A percentile compares a stretch with the other conserved stretches of the same genome.
phyloP scores from a whole-genome alignment of 2,113 vertebrate species.

The Pelecanus crispus region DNA sequence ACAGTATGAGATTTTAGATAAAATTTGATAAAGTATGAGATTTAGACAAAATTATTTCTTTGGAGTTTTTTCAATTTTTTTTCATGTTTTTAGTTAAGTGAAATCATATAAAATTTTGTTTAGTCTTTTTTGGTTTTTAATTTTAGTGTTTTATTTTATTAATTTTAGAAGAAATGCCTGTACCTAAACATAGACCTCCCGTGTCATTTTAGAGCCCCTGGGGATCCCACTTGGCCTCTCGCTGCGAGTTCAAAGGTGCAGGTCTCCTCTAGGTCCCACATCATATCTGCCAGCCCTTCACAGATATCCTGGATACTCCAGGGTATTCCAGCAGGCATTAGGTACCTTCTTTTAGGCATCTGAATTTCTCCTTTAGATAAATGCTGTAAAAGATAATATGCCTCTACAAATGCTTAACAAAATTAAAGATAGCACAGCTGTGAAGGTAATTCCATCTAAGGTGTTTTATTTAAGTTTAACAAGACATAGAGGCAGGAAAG shows the following conservation, averaged over 20 bases:
- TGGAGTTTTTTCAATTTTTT: background rate
- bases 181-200: background rate
- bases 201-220: background rate
- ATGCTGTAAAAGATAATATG: background rate
- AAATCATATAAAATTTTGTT: background rate
- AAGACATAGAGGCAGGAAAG: background rate
- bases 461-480: constrained; percentile 20
- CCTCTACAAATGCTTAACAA: background rate
- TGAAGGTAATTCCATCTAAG: background rate
- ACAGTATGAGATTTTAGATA: background rate
- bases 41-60: background rate
- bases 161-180: background rate
- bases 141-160: background rate
- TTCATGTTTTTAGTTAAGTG: background rate
- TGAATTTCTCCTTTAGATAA: background rate
- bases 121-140: background rate
- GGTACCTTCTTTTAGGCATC: background rate
- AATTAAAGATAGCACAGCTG: background rate
- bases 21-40: background rate
- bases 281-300: background rate
- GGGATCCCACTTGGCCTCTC: background rate
- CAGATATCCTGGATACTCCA: background rate
- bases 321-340: background rate
- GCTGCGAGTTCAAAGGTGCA: background rate
- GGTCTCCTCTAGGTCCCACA: background rate